Conservation (phyloP, 1,140 invertebrate species). For the Drosophila takahashii region DNA sequence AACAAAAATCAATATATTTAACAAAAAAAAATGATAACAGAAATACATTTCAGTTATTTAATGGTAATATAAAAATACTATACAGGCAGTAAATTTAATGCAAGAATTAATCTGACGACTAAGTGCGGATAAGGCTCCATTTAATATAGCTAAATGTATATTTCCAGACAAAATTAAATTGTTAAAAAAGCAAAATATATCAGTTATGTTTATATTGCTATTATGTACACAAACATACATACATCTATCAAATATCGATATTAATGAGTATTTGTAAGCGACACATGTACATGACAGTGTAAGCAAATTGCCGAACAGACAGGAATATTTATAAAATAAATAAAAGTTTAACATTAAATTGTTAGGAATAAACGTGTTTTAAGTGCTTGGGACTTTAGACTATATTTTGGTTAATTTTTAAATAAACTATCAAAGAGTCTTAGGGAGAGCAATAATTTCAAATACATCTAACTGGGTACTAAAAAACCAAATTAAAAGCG, state of each 20-base stretch:
- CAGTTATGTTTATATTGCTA: constrained; percentile 26
- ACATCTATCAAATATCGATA: constrained; percentile 26
- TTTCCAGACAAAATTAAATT: constrained; percentile 35
- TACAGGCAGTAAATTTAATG: constrained; percentile 25
- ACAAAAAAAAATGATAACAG: background rate
- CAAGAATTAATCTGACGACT: constrained; percentile 41
- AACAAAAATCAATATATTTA: constrained; percentile 45
- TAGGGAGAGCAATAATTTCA: constrained; percentile 63
- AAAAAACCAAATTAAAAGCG: constrained; percentile 78
- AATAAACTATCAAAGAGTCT: constrained; percentile 30
- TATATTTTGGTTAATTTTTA: too few relatives aligned
- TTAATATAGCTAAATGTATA: constrained; percentile 49
- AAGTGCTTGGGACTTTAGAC: background rate
- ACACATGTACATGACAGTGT: constrained; percentile 65
- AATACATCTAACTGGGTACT: constrained; percentile 44
- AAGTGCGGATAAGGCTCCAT: constrained; percentile 24
- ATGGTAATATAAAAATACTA: constrained; percentile 14
- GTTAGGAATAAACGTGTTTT: constrained; percentile 37
- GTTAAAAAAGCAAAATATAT: constrained; percentile 36
- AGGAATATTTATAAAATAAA: constrained; percentile 80
- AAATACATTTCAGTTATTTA: constrained; percentile 7
- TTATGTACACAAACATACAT: constrained; percentile 27
- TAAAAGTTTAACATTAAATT: constrained; percentile 60
- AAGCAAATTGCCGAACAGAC: constrained; percentile 59
- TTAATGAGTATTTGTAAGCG: constrained; percentile 47